These are phyloP conservation scores for Arrhopalites spinosus DNA, from an alignment of 2,888 invertebrate species.

Conservation along the genomic window DNA sequence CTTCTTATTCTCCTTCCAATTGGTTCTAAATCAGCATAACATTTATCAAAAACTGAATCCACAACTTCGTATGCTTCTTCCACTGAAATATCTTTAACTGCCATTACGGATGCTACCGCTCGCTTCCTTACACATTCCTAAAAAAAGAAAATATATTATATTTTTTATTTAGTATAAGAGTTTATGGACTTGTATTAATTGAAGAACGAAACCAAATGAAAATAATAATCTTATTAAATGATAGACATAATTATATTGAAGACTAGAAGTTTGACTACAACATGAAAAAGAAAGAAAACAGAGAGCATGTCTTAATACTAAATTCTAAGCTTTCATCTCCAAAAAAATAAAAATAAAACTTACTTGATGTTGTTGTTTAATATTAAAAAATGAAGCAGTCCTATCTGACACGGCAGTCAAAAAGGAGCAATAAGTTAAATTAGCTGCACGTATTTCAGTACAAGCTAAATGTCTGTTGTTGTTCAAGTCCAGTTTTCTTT, in stretches of 20 bases:
- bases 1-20: constrained; percentile 59
- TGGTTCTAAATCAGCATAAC: constrained; percentile 91
- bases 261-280: no score
- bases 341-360: constrained; percentile 6
- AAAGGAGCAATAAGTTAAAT: constrained; percentile 90
- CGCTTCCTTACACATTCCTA: constrained; percentile 88
- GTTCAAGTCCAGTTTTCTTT: constrained; percentile 83
- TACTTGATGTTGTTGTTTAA: constrained; percentile 71
- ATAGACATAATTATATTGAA: no score
- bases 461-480: constrained; percentile 92
- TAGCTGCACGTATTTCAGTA: constrained; percentile 93
- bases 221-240: no score
- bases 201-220: background rate
- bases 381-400: constrained; percentile 72
- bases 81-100: constrained; percentile 74
- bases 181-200: background rate
- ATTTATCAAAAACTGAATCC: constrained; percentile 85
- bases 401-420: constrained; percentile 78
- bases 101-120: constrained; percentile 80
- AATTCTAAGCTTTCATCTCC: background rate
- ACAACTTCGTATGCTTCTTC: constrained; percentile 76
- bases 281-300: no score
- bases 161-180: background rate
- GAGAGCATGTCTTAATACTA: background rate
- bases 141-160: constrained; percentile 11